phyloP scores from a whole-genome alignment of 2,113 vertebrate species.

The Petrocephalus zakoni region DNA sequence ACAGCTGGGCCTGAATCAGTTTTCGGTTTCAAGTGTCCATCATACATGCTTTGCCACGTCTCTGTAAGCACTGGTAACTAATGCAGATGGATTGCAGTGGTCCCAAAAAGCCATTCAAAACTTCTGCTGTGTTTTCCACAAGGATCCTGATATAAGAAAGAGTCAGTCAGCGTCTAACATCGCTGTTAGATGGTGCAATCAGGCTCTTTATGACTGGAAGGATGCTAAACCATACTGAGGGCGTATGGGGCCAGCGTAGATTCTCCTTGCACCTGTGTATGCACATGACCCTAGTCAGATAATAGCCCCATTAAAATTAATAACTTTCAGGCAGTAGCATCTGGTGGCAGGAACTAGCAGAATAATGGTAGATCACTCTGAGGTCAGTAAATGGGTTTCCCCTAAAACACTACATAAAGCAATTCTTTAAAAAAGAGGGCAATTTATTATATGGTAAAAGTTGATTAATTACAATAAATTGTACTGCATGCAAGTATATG shows the following conservation, averaged over 20 bases:
- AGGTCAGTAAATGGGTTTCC: neutral
- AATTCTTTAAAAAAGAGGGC: neutral
- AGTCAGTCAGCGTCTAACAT: neutral
- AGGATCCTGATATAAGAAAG: neutral
- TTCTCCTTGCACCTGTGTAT: neutral
- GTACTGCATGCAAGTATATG: neutral
- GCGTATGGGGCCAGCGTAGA: neutral
- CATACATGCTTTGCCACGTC: neutral
- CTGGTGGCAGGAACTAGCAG: neutral
- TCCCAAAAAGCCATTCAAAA: neutral
- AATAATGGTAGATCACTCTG: neutral
- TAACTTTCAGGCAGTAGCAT: neutral
- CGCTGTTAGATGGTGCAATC: neutral
- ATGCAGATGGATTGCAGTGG: neutral
- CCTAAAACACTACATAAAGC: neutral
- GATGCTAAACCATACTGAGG: neutral
- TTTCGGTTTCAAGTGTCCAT: neutral
- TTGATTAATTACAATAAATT: neutral
- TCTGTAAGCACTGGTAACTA: neutral
- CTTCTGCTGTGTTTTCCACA: neutral
- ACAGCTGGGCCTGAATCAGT: neutral
- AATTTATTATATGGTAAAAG: neutral
- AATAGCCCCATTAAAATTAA: neutral
- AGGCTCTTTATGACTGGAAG: neutral
- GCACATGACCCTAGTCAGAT: neutral